Conservation (phyloP, 2,888 invertebrate species). For the Ametastegia equiseti region DNA sequence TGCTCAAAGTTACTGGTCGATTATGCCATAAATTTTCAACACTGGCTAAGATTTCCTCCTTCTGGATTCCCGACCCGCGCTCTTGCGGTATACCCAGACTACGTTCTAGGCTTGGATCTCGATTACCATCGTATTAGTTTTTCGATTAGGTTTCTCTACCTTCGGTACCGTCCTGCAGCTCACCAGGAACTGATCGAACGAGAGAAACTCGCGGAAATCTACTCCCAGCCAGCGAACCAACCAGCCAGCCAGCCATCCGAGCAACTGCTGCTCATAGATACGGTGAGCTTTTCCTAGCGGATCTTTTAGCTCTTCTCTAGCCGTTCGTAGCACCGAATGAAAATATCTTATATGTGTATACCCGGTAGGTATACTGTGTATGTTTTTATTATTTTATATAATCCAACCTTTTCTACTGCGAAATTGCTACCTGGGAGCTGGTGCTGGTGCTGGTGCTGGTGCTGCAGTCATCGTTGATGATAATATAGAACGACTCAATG, state of each 20-base stretch:
- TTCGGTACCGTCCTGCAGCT: slow-evolving; percentile 45
- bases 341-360: neutral
- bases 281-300: neutral
- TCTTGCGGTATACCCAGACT: slow-evolving; percentile 15
- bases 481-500: neutral
- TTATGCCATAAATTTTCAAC: slow-evolving; percentile 31
- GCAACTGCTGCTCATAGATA: neutral
- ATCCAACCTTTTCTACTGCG: slow-evolving; percentile 11
- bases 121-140: slow-evolving; percentile 72
- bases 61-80: neutral
- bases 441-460: neutral
- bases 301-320: neutral
- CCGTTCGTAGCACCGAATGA: neutral
- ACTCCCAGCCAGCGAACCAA: too few species aligned
- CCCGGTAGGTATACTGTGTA: slow-evolving; percentile 5
- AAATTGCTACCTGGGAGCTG: too few species aligned
- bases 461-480: neutral
- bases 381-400: slow-evolving; percentile 30
- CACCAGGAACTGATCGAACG: slow-evolving; percentile 23
- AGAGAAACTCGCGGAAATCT: slow-evolving; percentile 18
- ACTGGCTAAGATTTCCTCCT: neutral
- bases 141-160: slow-evolving; percentile 63
- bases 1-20: slow-evolving; percentile 11
- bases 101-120: slow-evolving; percentile 45
- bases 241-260: neutral